Evolutionary conservation across 2,113 vertebrate species (phyloP).

Genomic region (Rhabdornis inornatus): DNA sequence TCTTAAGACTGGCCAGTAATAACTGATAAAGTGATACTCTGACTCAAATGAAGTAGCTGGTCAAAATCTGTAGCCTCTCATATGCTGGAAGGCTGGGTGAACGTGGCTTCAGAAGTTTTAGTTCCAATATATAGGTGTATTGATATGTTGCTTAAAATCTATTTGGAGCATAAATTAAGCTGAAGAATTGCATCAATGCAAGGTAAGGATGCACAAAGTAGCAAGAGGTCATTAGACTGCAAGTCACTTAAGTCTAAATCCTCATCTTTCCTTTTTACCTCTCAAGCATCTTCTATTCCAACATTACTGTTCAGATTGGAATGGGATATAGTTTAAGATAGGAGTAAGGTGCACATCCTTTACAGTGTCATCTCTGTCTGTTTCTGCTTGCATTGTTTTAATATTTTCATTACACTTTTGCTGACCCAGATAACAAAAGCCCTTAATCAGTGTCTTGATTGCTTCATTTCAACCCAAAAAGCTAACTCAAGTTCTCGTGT

Average conservation of each 20-base stretch:
- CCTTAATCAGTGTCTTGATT: not conserved
- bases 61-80: not conserved
- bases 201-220: not conserved
- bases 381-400: not conserved
- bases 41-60: not conserved
- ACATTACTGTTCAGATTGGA: not conserved
- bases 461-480: not conserved
- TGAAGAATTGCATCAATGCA: not conserved
- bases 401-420: not conserved
- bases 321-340: not conserved
- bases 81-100: not conserved
- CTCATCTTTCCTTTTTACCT: not conserved
- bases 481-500: not conserved
- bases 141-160: not conserved
- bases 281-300: not conserved
- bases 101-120: accelerated
- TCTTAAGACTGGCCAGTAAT: not conserved
- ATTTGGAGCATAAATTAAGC: not conserved
- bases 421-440: not conserved
- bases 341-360: not conserved
- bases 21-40: not conserved
- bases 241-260: not conserved
- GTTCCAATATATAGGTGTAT: not conserved
- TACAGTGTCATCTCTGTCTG: not conserved
- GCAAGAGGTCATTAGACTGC: not conserved